These are phyloP conservation scores for Mugil cephalus DNA, from an alignment of 2,113 vertebrate genomes.

Conservation along the genomic window DNA sequence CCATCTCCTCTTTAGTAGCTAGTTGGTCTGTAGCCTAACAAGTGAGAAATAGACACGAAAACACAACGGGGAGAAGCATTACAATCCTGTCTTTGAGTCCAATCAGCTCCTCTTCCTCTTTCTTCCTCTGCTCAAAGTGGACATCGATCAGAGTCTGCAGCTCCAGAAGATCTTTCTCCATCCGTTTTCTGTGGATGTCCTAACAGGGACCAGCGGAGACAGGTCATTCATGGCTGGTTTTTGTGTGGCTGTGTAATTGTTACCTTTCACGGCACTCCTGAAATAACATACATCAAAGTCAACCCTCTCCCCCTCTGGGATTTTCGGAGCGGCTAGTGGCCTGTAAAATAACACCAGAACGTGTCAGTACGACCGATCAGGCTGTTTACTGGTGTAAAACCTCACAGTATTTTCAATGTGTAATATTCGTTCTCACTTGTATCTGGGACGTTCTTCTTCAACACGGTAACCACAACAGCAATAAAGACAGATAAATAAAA, in stretches of 20 bases:
- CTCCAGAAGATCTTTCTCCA: conserved; percentile 98
- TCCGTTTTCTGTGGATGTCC: conserved; percentile 98
- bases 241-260: neutral
- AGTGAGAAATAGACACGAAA: neutral
- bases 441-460: conserved; percentile 81
- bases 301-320: conserved; percentile 85
- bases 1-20: neutral
- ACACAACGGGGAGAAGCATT: conserved; percentile 10
- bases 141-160: conserved; percentile 96
- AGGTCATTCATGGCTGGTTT: neutral
- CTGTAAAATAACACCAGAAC: conserved; percentile 40
- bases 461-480: conserved; percentile 2
- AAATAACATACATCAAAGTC: conserved; percentile 83
- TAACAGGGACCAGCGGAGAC: conserved; percentile 54
- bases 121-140: conserved; percentile 96
- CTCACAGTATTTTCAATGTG: neutral
- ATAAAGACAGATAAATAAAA: conserved; percentile 15
- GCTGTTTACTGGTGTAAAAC: neutral
- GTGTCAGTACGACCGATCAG: neutral
- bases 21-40: neutral
- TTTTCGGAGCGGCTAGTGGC: conserved; percentile 79
- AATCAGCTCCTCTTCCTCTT: conserved; percentile 95
- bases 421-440: conserved; percentile 73
- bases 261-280: neutral
- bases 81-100: conserved; percentile 96